Evolutionary conservation across 2,888 invertebrate species (phyloP).

Genomic region (Melinopterus prodromus): DNA sequence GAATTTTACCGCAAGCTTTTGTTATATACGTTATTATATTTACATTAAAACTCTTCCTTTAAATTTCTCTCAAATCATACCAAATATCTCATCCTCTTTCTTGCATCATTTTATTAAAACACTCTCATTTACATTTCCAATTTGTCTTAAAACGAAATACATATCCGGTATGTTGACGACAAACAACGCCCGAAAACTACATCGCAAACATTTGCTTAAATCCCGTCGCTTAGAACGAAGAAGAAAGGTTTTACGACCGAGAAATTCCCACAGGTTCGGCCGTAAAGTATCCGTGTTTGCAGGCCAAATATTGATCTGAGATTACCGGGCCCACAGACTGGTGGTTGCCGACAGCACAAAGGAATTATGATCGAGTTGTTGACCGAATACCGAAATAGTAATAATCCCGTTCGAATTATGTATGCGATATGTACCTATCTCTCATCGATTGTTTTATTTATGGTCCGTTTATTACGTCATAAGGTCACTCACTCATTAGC

Average conservation of each 20-base stretch:
- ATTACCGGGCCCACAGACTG: background rate
- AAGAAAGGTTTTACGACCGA: background rate
- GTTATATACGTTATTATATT: too few species aligned
- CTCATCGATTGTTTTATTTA: background rate
- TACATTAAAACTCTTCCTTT: too few species aligned
- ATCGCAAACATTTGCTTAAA: background rate
- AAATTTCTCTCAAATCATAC: too few species aligned
- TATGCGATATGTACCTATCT: background rate
- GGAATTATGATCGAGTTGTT: background rate
- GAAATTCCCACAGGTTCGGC: background rate
- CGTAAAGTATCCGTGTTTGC: background rate
- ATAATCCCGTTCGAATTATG: background rate
- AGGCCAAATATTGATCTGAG: background rate
- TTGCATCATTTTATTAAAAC: too few species aligned
- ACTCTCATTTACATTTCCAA: background rate
- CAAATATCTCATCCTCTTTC: too few species aligned
- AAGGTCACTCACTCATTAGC: background rate
- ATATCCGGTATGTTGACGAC: background rate
- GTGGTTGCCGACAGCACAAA: background rate
- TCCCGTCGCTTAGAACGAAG: background rate
- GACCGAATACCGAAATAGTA: background rate
- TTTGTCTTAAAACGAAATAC: background rate
- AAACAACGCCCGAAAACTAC: background rate
- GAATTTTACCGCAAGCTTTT: too few species aligned
- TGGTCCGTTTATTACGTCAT: background rate